Percentiles rank a stretch among this genome's conserved stretches.
phyloP scores from a whole-genome alignment of 1,140 invertebrate species.

The Coptotermes formosanus region DNA sequence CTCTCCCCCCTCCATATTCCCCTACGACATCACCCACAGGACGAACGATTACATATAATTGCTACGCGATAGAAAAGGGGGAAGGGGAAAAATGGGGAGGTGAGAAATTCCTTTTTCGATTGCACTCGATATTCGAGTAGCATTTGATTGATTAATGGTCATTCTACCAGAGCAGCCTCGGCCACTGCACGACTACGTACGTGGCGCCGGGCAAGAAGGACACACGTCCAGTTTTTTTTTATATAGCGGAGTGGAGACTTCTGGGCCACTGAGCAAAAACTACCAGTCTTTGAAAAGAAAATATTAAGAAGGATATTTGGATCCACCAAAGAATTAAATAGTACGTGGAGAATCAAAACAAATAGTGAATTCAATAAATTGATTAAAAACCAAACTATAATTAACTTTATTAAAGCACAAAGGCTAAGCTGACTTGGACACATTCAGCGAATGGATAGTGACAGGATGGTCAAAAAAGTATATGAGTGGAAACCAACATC shows the following conservation, averaged over 20 bases:
- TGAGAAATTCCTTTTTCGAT: constrained; percentile 29
- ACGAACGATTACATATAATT: not conserved
- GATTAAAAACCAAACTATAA: too few relatives aligned
- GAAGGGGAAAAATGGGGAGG: not conserved
- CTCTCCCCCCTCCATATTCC: not conserved
- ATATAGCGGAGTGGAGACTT: not conserved
- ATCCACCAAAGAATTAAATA: too few relatives aligned
- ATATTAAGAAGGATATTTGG: too few relatives aligned
- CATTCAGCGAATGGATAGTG: too few relatives aligned
- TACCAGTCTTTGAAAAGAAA: too few relatives aligned
- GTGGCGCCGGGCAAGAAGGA: not conserved
- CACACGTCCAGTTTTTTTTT: not conserved
- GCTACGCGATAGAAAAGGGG: not conserved
- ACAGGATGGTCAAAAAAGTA: too few relatives aligned
- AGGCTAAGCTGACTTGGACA: too few relatives aligned
- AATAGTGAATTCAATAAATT: too few relatives aligned
- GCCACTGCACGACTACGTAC: not conserved
- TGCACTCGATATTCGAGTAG: constrained; percentile 22
- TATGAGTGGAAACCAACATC: too few relatives aligned
- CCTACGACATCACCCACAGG: not conserved
- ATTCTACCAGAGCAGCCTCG: not conserved
- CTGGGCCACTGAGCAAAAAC: too few relatives aligned
- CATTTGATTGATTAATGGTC: constrained; percentile 29
- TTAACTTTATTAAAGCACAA: too few relatives aligned
- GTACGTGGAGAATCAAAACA: too few relatives aligned